phyloP scores from a whole-genome alignment of 2,797 vertebrate species.

The Myiothlypis chrysogaster region DNA sequence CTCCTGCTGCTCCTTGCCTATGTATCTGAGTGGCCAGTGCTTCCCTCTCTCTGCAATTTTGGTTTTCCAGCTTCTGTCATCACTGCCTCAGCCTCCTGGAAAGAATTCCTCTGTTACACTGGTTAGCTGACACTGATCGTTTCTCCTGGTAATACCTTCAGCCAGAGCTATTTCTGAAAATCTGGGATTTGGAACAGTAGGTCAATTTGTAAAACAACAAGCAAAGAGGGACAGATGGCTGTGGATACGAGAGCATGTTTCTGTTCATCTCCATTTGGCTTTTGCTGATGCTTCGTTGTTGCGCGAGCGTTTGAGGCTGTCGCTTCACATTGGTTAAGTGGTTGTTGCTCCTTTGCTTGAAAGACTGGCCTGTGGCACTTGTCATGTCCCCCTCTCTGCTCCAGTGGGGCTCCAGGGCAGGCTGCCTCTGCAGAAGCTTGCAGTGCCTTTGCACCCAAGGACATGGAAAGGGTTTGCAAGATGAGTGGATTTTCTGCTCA shows the following conservation, averaged over 20 bases:
- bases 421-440: neutral
- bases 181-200: constrained; percentile 63
- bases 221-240: constrained; percentile 49
- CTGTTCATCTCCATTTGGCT: constrained; percentile 48
- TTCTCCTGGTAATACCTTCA: constrained; percentile 45
- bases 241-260: constrained; percentile 10
- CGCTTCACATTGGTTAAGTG: neutral
- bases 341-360: constrained; percentile 10
- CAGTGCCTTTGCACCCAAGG: neutral
- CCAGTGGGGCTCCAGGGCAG: neutral
- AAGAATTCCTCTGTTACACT: constrained; percentile 4
- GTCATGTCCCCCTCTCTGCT: neutral
- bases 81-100: neutral
- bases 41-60: neutral
- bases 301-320: neutral
- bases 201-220: constrained; percentile 50
- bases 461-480: neutral
- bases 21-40: neutral
- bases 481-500: neutral
- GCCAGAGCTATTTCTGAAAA: constrained; percentile 46
- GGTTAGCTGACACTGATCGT: neutral
- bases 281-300: neutral
- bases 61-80: constrained; percentile 35
- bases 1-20: neutral
- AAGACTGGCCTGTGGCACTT: neutral